Conservation (phyloP, 2,797 vertebrate genomes). For the Oryzias dopingdopingensis region DNA sequence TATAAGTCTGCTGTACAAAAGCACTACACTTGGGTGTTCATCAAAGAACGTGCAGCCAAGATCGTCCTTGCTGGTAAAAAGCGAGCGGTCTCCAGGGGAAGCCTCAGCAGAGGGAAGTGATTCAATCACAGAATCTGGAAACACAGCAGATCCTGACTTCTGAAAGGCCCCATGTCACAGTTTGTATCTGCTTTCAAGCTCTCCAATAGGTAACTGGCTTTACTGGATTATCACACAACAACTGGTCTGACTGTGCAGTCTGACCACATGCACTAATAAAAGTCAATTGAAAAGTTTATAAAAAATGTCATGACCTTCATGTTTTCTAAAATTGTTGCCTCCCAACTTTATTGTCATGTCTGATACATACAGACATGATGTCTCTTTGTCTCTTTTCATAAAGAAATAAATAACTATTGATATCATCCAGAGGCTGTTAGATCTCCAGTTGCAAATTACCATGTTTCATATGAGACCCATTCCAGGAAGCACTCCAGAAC, state of each 20-base stretch:
- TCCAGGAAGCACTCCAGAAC: slow-evolving; percentile 7
- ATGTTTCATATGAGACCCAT: too few species aligned
- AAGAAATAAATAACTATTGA: too few species aligned
- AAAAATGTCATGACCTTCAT: too few species aligned
- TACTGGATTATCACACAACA: slow-evolving; percentile 21
- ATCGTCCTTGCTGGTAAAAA: slow-evolving; percentile 49
- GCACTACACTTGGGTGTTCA: slow-evolving; percentile 54
- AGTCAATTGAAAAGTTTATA: too few species aligned
- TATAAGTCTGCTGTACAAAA: slow-evolving; percentile 33
- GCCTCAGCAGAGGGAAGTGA: slow-evolving; percentile 56
- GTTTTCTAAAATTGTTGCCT: too few species aligned
- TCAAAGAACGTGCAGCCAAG: slow-evolving; percentile 54
- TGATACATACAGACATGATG: too few species aligned
- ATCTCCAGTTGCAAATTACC: slow-evolving; percentile 1
- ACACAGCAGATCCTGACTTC: slow-evolving; percentile 54
- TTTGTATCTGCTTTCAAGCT: slow-evolving; percentile 41
- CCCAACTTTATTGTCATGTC: too few species aligned
- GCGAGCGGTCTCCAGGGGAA: slow-evolving; percentile 52
- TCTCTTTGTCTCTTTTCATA: too few species aligned
- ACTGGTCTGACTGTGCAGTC: slow-evolving; percentile 1
- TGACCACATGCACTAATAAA: neutral
- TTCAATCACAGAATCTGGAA: slow-evolving; percentile 60
- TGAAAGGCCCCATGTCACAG: slow-evolving; percentile 48
- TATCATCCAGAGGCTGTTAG: neutral
- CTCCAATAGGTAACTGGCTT: slow-evolving; percentile 38